Percentiles rank a stretch among this genome's conserved stretches.
Conservation (phyloP, 2,888 invertebrate genomes). For the Hydrotaea cyrtoneurina region DNA sequence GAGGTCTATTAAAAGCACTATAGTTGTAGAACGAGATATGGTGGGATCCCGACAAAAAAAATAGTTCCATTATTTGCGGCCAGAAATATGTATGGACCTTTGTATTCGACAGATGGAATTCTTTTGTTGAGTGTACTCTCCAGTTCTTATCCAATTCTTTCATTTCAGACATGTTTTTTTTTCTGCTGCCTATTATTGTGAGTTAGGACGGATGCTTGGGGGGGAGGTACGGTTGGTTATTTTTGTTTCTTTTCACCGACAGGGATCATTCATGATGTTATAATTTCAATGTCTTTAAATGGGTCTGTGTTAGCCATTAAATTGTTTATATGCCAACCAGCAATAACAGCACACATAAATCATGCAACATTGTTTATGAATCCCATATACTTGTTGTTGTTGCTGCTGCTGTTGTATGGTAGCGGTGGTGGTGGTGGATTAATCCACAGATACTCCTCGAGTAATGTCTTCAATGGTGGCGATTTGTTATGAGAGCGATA, state of each 20-base stretch:
- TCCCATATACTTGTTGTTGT: conserved; percentile 32
- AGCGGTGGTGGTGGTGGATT: conserved; percentile 20
- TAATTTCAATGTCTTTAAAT: conserved; percentile 47
- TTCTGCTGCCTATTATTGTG: background rate
- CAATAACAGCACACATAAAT: conserved; percentile 55
- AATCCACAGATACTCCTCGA: conserved; percentile 10
- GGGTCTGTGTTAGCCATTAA: conserved; percentile 49
- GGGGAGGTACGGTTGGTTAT: background rate
- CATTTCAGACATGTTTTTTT: background rate
- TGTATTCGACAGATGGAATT: too few species aligned
- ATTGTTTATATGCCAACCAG: conserved; percentile 35
- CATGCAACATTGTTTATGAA: conserved; percentile 53
- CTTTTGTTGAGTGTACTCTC: background rate
- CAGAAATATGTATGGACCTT: too few species aligned
- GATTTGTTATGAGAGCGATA: conserved; percentile 48
- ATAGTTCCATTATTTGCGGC: too few species aligned
- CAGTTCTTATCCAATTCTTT: conserved; percentile 26
- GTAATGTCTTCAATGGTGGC: conserved; percentile 48
- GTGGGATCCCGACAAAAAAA: too few species aligned
- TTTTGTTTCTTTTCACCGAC: conserved; percentile 5
- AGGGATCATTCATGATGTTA: conserved; percentile 43
- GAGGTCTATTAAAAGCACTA: too few species aligned
- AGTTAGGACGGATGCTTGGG: background rate
- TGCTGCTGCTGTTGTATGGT: conserved; percentile 19
- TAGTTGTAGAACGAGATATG: too few species aligned